Base-by-base conservation (phyloP, 2,888 invertebrate genomes). In the Xanthorhoe spadicearia region DNA sequence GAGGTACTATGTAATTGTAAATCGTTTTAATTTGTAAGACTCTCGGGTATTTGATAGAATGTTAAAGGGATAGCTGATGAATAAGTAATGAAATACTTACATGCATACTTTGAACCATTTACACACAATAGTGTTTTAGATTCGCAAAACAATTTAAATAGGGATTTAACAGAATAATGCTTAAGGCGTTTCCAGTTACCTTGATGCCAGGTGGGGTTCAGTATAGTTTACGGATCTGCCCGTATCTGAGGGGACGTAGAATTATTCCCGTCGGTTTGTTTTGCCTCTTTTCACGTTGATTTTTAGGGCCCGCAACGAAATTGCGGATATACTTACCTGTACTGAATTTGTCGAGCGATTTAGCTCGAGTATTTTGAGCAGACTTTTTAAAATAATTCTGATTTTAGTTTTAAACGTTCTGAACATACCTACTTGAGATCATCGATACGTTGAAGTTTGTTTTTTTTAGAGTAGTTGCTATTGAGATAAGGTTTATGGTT, bases 191-290 rank as follows among this genome's bases (percentile, higher is more conserved):
- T 82, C 81, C 71, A 79, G 77, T 66, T 64, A 74, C 68, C 59
- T 69, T 68, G 48, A 60, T 71, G 66, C 58, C 81, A 82, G 84
- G 84, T 83, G 59, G 79, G 80, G 81, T 83, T 80, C 77, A 76
- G 78, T 83, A 82, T 85, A 86, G 85, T 86, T 84, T 83, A 83
- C 83, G 81, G 76, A 82, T 76, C 79, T 64, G 61, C 80, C 80
- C 80, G 82, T 77, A 81, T 84, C 85, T 85, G 80, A 84, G 84
- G 86, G 85, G 85, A 77, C 82, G 77, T 81, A 77, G 83, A 86
- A 87, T 86, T 86, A 86, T 87, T 85, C 82, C 79, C 78, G 83
- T 80, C 82, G 77, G 80, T 84, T 87, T 87, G 81, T 81, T 87
- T 85, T 79, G 76, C 78, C 78, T 76, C 76, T 78, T 79, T 80